Base-by-base conservation (phyloP, 37 sponge, comb jelly and placozoan species). In the Chondrosia reniformis region DNA sequence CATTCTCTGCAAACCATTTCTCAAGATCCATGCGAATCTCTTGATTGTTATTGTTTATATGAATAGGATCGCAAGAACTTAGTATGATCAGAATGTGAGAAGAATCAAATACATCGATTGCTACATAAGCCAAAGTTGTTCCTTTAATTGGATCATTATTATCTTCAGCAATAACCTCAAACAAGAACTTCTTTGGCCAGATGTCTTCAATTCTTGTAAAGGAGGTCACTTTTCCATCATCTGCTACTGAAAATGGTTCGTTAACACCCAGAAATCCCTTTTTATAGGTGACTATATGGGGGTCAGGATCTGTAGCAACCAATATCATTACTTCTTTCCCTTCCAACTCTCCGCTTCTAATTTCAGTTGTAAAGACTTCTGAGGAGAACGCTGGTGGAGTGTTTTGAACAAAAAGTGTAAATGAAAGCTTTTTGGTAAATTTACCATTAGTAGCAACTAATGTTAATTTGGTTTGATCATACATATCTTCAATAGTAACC, bases 161-260 rank as follows among this genome's bases (percentile, higher is more conserved):
- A 33, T 88, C 89, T 41, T 79, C 74, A 4, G 84, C 89, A 45
- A 46, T 22, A 31, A 88, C 75, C 7, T 37, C 55, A 46, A 87
- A 31, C 2, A n/a, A 19, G 55, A 72, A 63, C 32, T 73, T 59
- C 4, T 56, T 31, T 21, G 72, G 72, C 72, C 72, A 69, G 36
- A 43, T 25, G 0, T 40, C 40, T 2, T 17, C 10, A 33, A 57
- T 77, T 4, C 62, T 55, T 0, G n/a, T 31, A 7, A 56, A 22
- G 0, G 21, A 34, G 61, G 77, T 34, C 36, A 57, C 37, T 21
- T 19, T 44, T 25, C 72, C 72, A 40, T 40, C 24, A 39, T 69
- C 72, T 19, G 38, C 15, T 24, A 69, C 72, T 3, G 43, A 41
- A 40, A 69, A 69, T 1, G 72, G 72, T 13, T 22, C 72, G 1